These are phyloP conservation scores for Limnephilus rhombicus DNA, from an alignment of 2,888 invertebrate genomes.

Conservation along the genomic window DNA sequence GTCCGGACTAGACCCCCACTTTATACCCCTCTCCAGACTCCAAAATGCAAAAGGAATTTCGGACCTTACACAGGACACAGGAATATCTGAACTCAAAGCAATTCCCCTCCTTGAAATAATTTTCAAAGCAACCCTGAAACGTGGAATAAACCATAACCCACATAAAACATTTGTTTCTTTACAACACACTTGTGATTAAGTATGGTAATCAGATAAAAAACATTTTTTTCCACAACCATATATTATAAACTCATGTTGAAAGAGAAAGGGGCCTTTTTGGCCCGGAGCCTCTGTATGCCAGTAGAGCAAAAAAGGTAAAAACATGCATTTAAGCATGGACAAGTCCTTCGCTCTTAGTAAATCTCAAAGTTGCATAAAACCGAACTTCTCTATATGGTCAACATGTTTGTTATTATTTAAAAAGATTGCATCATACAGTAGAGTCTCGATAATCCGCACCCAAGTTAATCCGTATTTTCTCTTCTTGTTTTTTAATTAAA, in stretches of 20 bases:
- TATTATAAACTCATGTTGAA: too few relatives aligned
- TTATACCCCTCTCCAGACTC: neutral
- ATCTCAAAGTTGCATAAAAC: neutral
- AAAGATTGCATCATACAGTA: too few relatives aligned
- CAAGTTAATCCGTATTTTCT: too few relatives aligned
- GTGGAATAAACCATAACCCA: neutral
- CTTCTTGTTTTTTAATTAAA: too few relatives aligned
- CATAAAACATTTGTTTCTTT: neutral
- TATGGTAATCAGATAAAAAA: neutral
- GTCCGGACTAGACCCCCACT: neutral
- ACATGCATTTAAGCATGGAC: neutral
- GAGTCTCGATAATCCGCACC: too few relatives aligned
- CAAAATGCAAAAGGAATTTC: neutral
- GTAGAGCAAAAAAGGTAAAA: too few relatives aligned
- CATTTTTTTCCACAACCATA: neutral
- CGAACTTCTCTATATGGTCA: neutral
- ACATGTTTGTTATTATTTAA: neutral
- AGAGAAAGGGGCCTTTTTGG: too few relatives aligned
- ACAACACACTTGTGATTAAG: neutral
- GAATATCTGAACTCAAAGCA: neutral
- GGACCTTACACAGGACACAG: neutral
- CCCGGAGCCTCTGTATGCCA: too few relatives aligned
- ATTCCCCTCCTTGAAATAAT: neutral
- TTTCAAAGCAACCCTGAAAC: neutral
- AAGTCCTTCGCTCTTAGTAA: neutral